phyloP scores from a whole-genome alignment of 2,888 invertebrate species.

The Chaetogeoica ovagalla region DNA sequence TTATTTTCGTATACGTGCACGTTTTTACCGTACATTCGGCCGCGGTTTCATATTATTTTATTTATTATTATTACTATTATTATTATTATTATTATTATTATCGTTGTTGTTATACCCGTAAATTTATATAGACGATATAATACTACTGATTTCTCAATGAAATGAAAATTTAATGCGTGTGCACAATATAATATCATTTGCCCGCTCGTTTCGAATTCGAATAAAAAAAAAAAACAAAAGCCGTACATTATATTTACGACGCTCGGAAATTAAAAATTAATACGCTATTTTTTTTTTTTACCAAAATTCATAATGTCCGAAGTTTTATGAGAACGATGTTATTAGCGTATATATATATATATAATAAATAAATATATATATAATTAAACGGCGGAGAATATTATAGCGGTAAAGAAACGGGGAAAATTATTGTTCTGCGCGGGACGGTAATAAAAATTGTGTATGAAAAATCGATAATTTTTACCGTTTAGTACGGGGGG shows the following conservation, averaged over 20 bases:
- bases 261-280: background rate
- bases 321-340: background rate
- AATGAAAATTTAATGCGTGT: background rate
- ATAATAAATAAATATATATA: too few relatives aligned
- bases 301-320: background rate
- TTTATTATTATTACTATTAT: background rate
- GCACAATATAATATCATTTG: background rate
- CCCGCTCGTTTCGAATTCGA: background rate
- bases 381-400: background rate
- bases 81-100: too few relatives aligned
- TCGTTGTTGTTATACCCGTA: background rate
- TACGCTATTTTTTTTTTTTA: background rate
- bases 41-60: background rate
- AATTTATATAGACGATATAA: background rate
- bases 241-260: background rate
- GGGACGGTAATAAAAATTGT: too few relatives aligned
- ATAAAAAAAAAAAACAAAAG: background rate
- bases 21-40: background rate
- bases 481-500: too few relatives aligned
- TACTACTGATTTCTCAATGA: background rate
- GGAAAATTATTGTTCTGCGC: too few relatives aligned
- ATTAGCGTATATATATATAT: background rate
- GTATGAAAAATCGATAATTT: constrained; percentile 4
- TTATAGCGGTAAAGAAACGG: background rate
- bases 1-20: background rate